These are phyloP conservation scores for Botrylloides violaceus DNA, from an alignment of 23 tunicate genomes.

Conservation along the genomic window DNA sequence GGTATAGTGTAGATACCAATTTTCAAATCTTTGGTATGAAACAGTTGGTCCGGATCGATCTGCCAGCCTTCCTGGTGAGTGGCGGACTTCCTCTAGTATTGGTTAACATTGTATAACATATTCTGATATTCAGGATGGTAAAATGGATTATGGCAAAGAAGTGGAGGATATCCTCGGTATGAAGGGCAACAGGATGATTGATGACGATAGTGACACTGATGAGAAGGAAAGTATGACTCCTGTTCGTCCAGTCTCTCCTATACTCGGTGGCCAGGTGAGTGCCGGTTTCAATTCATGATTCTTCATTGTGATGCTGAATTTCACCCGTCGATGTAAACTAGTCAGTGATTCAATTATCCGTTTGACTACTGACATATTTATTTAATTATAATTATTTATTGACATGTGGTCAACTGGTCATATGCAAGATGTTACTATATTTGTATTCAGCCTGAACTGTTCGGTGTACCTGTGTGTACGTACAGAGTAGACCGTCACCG, in stretches of 20 bases:
- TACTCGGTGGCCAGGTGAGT: slow-evolving; percentile 69
- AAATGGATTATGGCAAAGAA: slow-evolving; percentile 42
- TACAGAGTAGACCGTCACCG: too few relatives aligned
- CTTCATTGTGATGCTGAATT: not conserved
- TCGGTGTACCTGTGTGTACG: too few relatives aligned
- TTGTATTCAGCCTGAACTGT: too few relatives aligned
- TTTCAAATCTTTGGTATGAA: too few relatives aligned
- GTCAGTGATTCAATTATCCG: too few relatives aligned
- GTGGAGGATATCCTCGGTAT: slow-evolving; percentile 43
- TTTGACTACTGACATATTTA: too few relatives aligned
- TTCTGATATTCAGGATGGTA: not conserved
- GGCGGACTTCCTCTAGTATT: not conserved
- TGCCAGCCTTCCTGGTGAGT: too few relatives aligned
- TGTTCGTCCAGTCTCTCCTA: slow-evolving; percentile 78
- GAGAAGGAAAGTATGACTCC: slow-evolving; percentile 25
- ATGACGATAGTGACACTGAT: not conserved
- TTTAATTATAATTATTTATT: too few relatives aligned
- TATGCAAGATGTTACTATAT: too few relatives aligned
- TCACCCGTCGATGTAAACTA: not conserved
- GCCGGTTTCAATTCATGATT: not conserved
- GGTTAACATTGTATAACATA: not conserved
- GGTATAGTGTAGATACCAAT: too few relatives aligned
- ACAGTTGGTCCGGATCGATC: not conserved
- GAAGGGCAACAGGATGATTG: not conserved
- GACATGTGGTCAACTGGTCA: too few relatives aligned